Evolutionary conservation across 2,888 invertebrate genomes (phyloP).

Genomic region (Synanthedon tipuliformis): DNA sequence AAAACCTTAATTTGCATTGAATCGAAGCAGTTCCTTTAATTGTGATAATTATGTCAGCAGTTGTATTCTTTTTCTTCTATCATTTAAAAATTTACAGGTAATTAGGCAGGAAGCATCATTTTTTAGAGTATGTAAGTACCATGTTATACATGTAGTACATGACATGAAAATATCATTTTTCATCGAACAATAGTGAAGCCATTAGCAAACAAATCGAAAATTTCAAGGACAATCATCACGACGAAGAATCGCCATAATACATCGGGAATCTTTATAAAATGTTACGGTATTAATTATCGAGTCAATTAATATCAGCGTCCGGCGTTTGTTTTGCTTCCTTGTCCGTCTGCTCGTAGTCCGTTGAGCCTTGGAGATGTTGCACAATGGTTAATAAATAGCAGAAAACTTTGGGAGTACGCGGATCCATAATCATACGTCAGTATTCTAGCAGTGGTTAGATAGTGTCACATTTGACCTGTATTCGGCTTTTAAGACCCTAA

Average conservation of each 20-base stretch:
- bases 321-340: constrained; percentile 63
- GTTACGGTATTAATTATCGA: constrained; percentile 30
- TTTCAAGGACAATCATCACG: constrained; percentile 1
- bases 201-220: constrained; percentile 2
- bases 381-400: constrained; percentile 62
- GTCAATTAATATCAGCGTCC: constrained; percentile 59
- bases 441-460: too few species aligned
- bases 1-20: too few species aligned
- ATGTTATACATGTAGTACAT: background rate
- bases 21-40: too few species aligned
- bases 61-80: too few species aligned
- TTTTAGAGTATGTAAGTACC: too few species aligned
- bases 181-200: constrained; percentile 7
- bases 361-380: constrained; percentile 39
- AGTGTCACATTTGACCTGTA: too few species aligned
- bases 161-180: constrained; percentile 6
- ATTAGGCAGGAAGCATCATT: too few species aligned
- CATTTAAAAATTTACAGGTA: too few species aligned
- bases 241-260: constrained; percentile 2
- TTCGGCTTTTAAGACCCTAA: too few species aligned
- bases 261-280: constrained; percentile 15
- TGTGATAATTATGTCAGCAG: too few species aligned
- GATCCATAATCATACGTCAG: constrained; percentile 16
- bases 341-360: constrained; percentile 15
- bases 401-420: constrained; percentile 22